A percentile compares a stretch with the other conserved stretches of the same genome.
Evolutionary conservation across 2,113 vertebrate genomes (phyloP).

Genomic region (Atherinomorus stipes): DNA sequence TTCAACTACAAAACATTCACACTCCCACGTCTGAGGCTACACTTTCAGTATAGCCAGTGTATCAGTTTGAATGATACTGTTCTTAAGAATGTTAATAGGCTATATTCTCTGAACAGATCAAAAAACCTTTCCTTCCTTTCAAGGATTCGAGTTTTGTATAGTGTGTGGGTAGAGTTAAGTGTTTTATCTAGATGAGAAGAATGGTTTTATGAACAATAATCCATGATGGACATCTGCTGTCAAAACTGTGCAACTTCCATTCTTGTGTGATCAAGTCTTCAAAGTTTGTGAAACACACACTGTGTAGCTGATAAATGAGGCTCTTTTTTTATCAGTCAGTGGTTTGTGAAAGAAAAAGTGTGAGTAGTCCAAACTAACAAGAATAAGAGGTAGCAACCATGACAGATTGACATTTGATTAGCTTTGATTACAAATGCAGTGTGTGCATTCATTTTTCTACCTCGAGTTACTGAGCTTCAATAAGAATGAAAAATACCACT

Average conservation of each 20-base stretch:
- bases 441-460: not conserved
- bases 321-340: slow-evolving; percentile 5
- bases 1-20: slow-evolving; percentile 31
- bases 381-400: not conserved
- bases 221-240: slow-evolving; percentile 9
- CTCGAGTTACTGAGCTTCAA: not conserved
- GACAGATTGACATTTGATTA: not conserved
- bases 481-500: not conserved
- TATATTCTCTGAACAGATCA: slow-evolving; percentile 9
- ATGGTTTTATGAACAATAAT: slow-evolving; percentile 15
- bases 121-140: not conserved
- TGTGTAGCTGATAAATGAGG: slow-evolving; percentile 22
- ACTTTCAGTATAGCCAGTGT: not conserved
- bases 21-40: not conserved
- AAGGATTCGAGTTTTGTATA: not conserved
- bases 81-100: slow-evolving; percentile 5
- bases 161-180: not conserved
- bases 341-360: slow-evolving; percentile 19
- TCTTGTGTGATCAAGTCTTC: slow-evolving; percentile 22
- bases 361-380: slow-evolving; percentile 44
- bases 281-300: slow-evolving; percentile 7
- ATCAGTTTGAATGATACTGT: not conserved
- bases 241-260: slow-evolving; percentile 6
- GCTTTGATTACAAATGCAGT: not conserved
- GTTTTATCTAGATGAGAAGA: slow-evolving; percentile 22